Evolutionary conservation across 1,140 invertebrate genomes (phyloP).

Genomic region (Drosophila ambigua): DNA sequence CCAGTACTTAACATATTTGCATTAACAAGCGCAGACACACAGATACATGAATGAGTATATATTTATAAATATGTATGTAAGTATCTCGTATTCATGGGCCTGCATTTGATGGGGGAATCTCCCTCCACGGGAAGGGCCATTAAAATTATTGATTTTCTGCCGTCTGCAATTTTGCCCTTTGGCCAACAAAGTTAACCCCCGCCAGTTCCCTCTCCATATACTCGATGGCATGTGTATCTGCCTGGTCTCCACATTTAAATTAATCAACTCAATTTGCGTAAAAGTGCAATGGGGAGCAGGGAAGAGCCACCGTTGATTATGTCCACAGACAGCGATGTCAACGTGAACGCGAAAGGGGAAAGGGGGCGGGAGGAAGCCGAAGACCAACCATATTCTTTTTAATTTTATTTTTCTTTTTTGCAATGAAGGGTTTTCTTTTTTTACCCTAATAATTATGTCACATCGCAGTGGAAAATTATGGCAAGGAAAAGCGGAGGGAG

Average conservation of each 20-base stretch:
- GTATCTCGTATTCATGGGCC: slow-evolving; percentile 24
- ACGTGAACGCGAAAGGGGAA: background rate
- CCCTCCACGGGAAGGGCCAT: slow-evolving; percentile 39
- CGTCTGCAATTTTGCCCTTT: slow-evolving; percentile 77
- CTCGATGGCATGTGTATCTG: background rate
- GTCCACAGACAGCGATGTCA: slow-evolving; percentile 33
- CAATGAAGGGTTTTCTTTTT: slow-evolving; percentile 26
- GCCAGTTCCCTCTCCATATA: background rate
- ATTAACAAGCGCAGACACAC: slow-evolving; percentile 54
- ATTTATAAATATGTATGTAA: slow-evolving; percentile 30
- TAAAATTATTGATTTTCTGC: slow-evolving; percentile 78
- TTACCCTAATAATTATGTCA: slow-evolving; percentile 73
- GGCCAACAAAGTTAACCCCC: slow-evolving; percentile 60
- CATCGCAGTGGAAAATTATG: slow-evolving; percentile 51
- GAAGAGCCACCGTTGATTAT: slow-evolving; percentile 20
- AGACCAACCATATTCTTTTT: background rate
- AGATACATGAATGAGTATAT: slow-evolving; percentile 32
- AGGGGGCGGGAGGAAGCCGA: no score
- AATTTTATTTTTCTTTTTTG: background rate
- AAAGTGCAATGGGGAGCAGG: slow-evolving; percentile 54
- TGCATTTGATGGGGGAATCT: slow-evolving; percentile 24
- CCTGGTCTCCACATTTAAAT: slow-evolving; percentile 61
- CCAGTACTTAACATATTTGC: slow-evolving; percentile 73
- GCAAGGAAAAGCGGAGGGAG: slow-evolving; percentile 18
- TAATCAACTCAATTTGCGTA: slow-evolving; percentile 76